phyloP scores from a whole-genome alignment of 2,888 invertebrate species.

The Stenodera caucasica region DNA sequence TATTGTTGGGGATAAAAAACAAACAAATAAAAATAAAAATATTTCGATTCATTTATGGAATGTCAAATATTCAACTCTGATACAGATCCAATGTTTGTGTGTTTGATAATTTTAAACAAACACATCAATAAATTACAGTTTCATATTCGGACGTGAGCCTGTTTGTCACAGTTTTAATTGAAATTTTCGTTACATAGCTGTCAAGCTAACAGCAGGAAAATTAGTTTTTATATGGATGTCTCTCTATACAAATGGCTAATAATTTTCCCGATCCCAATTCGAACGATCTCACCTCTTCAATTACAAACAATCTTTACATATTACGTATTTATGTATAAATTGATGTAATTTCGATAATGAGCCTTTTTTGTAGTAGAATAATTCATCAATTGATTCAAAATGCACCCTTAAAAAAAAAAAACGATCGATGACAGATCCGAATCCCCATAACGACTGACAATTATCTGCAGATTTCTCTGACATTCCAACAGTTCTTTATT shows the following conservation, averaged over 20 bases:
- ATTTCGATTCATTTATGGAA: no score
- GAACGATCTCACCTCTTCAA: constrained; percentile 1
- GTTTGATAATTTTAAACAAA: constrained; percentile 19
- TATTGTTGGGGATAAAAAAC: no score
- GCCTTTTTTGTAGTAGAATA: no score
- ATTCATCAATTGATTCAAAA: no score
- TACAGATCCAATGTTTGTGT: no score
- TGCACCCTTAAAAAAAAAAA: no score
- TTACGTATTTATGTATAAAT: no score
- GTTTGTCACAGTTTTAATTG: constrained; percentile 24
- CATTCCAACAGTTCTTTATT: constrained; percentile 30
- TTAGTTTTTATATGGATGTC: constrained; percentile 20
- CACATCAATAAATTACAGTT: constrained; percentile 22
- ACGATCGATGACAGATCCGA: constrained; percentile 22
- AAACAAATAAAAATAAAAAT: no score
- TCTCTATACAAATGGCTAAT: background rate
- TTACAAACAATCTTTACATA: background rate
- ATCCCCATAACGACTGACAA: constrained; percentile 27
- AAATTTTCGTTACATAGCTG: constrained; percentile 23
- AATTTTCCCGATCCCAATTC: background rate
- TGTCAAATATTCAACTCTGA: no score
- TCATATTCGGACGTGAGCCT: constrained; percentile 18
- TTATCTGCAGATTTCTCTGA: constrained; percentile 28
- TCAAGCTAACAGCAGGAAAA: constrained; percentile 22
- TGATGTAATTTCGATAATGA: no score